These are phyloP conservation scores for Octopus bimaculoides DNA, from an alignment of 1,140 invertebrate species.

Conservation along the genomic window DNA sequence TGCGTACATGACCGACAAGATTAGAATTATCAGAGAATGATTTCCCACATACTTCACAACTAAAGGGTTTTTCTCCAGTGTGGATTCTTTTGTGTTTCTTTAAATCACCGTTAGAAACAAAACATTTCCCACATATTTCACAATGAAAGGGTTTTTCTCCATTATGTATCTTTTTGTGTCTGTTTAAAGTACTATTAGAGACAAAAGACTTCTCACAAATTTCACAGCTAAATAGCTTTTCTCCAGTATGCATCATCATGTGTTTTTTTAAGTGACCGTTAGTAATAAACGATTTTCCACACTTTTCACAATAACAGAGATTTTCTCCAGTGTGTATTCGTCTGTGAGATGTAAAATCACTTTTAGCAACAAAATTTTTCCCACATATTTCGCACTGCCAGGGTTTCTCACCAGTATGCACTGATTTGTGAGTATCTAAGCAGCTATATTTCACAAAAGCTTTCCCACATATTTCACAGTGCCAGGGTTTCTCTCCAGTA, in stretches of 20 bases:
- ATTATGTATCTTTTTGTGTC: conserved; percentile 9
- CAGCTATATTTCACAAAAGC: conserved; percentile 72
- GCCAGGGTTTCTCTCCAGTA: conserved; percentile 19
- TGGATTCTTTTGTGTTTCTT: neutral
- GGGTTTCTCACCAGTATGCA: conserved; percentile 5
- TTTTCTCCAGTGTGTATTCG: conserved; percentile 13
- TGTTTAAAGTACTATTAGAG: neutral
- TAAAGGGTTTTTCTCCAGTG: neutral
- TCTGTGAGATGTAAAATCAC: conserved; percentile 13
- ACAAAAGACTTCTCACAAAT: conserved; percentile 15
- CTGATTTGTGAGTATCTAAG: conserved; percentile 5
- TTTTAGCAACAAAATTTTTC: conserved; percentile 9
- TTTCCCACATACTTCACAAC: no score
- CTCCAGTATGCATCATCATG: conserved; percentile 12
- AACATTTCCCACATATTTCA: neutral
- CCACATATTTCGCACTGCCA: conserved; percentile 18
- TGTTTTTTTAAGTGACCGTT: conserved; percentile 7
- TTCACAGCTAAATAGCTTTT: conserved; percentile 3
- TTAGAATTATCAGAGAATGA: no score
- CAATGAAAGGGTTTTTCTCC: neutral
- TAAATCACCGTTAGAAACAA: neutral
- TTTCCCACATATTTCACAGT: conserved; percentile 72
- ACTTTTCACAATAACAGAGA: conserved; percentile 18
- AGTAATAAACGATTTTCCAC: conserved; percentile 14
- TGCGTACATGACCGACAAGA: no score